Evolutionary conservation across 2,113 vertebrate genomes (phyloP).

Genomic region (Semnopithecus entellus): DNA sequence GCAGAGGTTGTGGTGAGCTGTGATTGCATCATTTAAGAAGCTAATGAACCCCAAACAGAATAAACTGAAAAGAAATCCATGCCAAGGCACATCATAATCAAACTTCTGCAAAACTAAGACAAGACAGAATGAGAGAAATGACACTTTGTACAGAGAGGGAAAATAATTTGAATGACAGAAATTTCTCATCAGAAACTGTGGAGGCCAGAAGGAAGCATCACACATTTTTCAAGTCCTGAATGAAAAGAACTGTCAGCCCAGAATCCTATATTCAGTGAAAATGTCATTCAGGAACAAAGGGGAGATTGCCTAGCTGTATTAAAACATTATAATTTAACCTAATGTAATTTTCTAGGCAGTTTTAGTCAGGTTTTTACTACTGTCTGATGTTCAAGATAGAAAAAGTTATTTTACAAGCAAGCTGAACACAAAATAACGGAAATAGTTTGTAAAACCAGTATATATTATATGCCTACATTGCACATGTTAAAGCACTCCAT

Average conservation of each 20-base stretch:
- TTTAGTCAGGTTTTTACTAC: neutral
- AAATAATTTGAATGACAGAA: neutral
- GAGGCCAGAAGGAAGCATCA: neutral
- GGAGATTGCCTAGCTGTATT: neutral
- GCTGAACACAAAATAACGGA: neutral
- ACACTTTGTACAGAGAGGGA: neutral
- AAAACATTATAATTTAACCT: neutral
- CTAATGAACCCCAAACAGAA: neutral
- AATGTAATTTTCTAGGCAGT: neutral
- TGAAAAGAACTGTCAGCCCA: neutral
- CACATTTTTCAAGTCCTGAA: neutral
- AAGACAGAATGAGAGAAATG: neutral
- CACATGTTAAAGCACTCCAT: neutral
- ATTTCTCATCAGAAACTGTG: neutral
- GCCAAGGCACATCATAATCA: neutral
- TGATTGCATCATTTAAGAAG: neutral
- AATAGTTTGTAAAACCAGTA: neutral
- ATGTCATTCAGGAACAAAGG: neutral
- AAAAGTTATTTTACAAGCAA: neutral
- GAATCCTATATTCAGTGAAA: neutral
- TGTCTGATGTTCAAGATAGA: neutral
- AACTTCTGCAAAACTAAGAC: neutral
- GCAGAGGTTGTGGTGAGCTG: no score
- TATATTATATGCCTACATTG: neutral
- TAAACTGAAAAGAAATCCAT: neutral